These are phyloP conservation scores for Cataglyphis cursor DNA, from an alignment of 2,888 invertebrate species.

Conservation along the genomic window DNA sequence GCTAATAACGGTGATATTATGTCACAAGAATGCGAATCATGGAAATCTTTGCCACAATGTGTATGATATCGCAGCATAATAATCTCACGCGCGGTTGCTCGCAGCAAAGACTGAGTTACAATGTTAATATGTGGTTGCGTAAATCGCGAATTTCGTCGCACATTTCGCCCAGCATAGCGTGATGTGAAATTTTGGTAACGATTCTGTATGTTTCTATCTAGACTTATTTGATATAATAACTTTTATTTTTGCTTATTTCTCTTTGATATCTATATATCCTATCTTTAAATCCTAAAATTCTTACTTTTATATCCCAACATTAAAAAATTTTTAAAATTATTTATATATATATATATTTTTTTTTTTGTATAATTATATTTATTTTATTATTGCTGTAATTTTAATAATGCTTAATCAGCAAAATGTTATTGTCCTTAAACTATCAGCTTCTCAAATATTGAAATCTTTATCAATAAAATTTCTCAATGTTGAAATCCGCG, in stretches of 20 bases:
- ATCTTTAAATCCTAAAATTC: background rate
- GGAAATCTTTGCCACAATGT: slow-evolving; percentile 18
- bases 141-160: slow-evolving; percentile 11
- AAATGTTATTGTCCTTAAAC: background rate
- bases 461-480: background rate
- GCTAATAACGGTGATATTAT: slow-evolving; percentile 1
- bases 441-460: background rate
- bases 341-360: background rate
- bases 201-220: slow-evolving; percentile 7
- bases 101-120: slow-evolving; percentile 10
- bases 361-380: background rate
- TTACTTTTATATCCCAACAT: background rate
- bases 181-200: slow-evolving; percentile 20
- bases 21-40: slow-evolving; percentile 26
- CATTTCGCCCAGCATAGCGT: background rate
- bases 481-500: background rate
- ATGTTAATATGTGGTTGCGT: slow-evolving; percentile 37
- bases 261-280: background rate
- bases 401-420: background rate
- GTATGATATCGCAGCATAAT: slow-evolving; percentile 5
- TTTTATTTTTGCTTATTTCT: background rate
- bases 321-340: background rate
- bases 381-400: background rate
- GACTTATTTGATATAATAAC: background rate
- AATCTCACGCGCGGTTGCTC: slow-evolving; percentile 4